A percentile compares a stretch with the other conserved stretches of the same genome.
Conservation (phyloP, 2,113 vertebrate species). For the Vanacampus margaritifer region DNA sequence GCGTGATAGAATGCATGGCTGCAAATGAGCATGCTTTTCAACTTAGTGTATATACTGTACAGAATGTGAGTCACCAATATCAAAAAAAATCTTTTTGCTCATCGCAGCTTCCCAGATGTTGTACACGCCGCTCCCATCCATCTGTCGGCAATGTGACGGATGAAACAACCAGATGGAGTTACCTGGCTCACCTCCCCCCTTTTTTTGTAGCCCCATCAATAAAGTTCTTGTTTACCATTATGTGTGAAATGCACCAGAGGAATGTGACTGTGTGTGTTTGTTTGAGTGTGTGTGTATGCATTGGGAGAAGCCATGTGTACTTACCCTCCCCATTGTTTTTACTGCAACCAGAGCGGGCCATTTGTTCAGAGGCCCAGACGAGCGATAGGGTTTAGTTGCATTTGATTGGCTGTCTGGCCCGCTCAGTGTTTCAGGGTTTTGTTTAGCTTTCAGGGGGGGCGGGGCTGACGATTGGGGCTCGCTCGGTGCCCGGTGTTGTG, state of each 20-base stretch:
- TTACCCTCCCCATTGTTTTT: conserved; percentile 65
- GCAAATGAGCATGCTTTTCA: conserved; percentile 4
- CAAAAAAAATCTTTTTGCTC: neutral
- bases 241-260: conserved; percentile 60
- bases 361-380: conserved; percentile 56
- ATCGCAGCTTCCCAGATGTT: conserved; percentile 31
- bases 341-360: conserved; percentile 53
- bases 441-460: conserved; percentile 39
- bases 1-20: neutral
- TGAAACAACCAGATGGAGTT: conserved; percentile 50
- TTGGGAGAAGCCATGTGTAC: conserved; percentile 57
- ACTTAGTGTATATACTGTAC: conserved; percentile 5
- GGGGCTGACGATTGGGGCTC: conserved; percentile 22
- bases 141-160: conserved; percentile 46
- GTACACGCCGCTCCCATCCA: conserved; percentile 43
- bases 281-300: conserved; percentile 29
- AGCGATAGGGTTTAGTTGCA: conserved; percentile 49
- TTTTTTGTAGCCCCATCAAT: conserved; percentile 28
- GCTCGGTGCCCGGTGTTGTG: conserved; percentile 34
- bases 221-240: conserved; percentile 59
- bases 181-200: conserved; percentile 39
- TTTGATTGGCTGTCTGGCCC: conserved; percentile 23
- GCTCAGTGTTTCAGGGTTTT: conserved; percentile 46
- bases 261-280: conserved; percentile 42
- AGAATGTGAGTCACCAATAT: conserved; percentile 6